These are phyloP conservation scores for Drosophila elegans DNA, from an alignment of 1,140 invertebrate species.

Conservation along the genomic window DNA sequence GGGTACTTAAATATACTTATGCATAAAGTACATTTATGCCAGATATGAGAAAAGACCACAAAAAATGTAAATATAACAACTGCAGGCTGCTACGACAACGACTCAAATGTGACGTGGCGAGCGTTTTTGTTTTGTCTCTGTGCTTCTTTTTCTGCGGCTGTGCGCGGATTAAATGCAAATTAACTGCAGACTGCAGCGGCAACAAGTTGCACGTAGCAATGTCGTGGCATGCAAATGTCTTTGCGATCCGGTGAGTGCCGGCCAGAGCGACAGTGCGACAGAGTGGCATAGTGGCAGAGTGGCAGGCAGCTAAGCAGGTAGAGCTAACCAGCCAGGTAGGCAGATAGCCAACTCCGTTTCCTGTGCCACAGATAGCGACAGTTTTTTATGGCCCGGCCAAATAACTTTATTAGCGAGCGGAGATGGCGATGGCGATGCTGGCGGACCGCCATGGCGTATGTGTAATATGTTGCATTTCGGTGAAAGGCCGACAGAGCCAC, in stretches of 20 bases:
- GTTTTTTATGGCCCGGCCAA: slow-evolving; percentile 68
- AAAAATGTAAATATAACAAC: slow-evolving; percentile 52
- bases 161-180: slow-evolving; percentile 79
- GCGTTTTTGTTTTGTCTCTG: slow-evolving; percentile 47
- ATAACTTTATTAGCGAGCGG: slow-evolving; percentile 77
- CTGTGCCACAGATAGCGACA: slow-evolving; percentile 79
- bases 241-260: slow-evolving; percentile 24
- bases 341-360: slow-evolving; percentile 53
- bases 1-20: slow-evolving; percentile 40
- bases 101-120: slow-evolving; percentile 55
- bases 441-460: slow-evolving; percentile 43
- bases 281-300: slow-evolving; percentile 35
- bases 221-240: slow-evolving; percentile 65
- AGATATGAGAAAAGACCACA: slow-evolving; percentile 48
- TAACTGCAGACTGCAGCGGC: slow-evolving; percentile 71
- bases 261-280: slow-evolving; percentile 15
- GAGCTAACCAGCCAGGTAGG: slow-evolving; percentile 26
- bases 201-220: slow-evolving; percentile 79
- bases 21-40: slow-evolving; percentile 44
- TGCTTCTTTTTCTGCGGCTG: slow-evolving; percentile 21
- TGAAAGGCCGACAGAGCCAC: slow-evolving; percentile 72
- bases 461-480: slow-evolving; percentile 52
- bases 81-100: slow-evolving; percentile 45
- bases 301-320: slow-evolving; percentile 32
- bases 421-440: slow-evolving; percentile 36